These are phyloP conservation scores for Pristionchus entomophagus DNA, from an alignment of 2,888 invertebrate genomes.

Conservation along the genomic window DNA sequence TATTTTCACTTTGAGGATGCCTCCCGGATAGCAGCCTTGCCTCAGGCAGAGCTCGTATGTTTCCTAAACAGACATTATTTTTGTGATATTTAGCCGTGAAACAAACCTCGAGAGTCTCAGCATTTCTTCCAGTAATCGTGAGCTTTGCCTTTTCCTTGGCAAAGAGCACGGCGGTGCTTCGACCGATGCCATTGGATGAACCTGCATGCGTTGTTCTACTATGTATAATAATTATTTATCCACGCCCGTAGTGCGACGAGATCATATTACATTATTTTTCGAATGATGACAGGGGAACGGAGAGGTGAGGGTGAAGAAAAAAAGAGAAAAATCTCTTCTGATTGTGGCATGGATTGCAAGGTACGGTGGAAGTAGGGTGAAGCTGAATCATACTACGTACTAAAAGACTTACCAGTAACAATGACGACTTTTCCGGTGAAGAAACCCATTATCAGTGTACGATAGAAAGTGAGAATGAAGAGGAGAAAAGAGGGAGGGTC, in stretches of 20 bases:
- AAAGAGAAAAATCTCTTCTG: too few relatives aligned
- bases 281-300: background rate
- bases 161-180: background rate
- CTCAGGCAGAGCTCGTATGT: background rate
- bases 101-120: background rate
- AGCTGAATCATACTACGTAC: background rate
- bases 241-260: background rate
- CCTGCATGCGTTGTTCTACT: background rate
- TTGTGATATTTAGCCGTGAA: background rate
- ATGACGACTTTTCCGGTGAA: conserved; percentile 8
- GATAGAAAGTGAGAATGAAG: background rate
- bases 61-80: background rate
- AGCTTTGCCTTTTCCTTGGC: background rate
- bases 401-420: background rate
- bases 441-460: background rate
- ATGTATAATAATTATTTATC: background rate
- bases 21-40: background rate
- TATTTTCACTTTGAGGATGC: background rate
- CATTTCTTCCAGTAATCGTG: conserved; percentile 5
- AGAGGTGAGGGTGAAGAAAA: too few relatives aligned
- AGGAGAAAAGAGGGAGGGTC: background rate
- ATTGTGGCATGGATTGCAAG: too few relatives aligned
- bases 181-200: conserved; percentile 33
- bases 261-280: background rate
- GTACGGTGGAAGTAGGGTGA: too few relatives aligned